These are phyloP conservation scores for Agrochola macilenta DNA, from an alignment of 2,888 invertebrate species.

Conservation along the genomic window DNA sequence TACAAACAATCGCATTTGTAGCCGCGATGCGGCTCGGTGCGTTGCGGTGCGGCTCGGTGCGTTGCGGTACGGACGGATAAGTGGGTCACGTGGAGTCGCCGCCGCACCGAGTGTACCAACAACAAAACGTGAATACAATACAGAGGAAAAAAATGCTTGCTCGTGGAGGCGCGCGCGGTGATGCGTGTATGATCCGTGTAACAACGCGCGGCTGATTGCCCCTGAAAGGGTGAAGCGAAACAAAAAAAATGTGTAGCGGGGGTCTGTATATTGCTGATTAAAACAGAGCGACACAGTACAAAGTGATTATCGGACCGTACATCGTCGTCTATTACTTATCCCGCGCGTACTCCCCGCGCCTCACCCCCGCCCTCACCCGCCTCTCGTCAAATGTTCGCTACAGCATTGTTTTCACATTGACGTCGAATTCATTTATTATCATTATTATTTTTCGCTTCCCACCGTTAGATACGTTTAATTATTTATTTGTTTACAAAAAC, in stretches of 20 bases:
- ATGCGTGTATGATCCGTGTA: slow-evolving; percentile 80
- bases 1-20: slow-evolving; percentile 68
- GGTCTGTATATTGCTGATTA: slow-evolving; percentile 83
- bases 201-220: slow-evolving; percentile 86
- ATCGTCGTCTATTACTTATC: slow-evolving; percentile 77
- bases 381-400: slow-evolving; percentile 36
- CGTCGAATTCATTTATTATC: slow-evolving; percentile 76
- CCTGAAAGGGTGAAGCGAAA: slow-evolving; percentile 83
- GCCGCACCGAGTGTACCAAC: slow-evolving; percentile 34
- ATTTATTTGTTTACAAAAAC: background rate
- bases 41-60: slow-evolving; percentile 37
- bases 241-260: slow-evolving; percentile 74
- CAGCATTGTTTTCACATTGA: slow-evolving; percentile 70
- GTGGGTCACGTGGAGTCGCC: slow-evolving; percentile 64
- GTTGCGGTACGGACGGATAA: slow-evolving; percentile 49
- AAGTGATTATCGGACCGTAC: slow-evolving; percentile 88
- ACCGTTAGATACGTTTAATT: background rate
- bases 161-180: slow-evolving; percentile 72
- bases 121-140: slow-evolving; percentile 72
- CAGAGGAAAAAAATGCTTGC: slow-evolving; percentile 63
- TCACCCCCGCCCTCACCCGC: background rate
- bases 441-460: slow-evolving; percentile 70
- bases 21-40: slow-evolving; percentile 20
- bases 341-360: slow-evolving; percentile 27
- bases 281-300: slow-evolving; percentile 82